A percentile compares a stretch with the other conserved stretches of the same genome.
phyloP scores from a whole-genome alignment of 2,113 vertebrate genomes.

The Setophaga kirtlandii region DNA sequence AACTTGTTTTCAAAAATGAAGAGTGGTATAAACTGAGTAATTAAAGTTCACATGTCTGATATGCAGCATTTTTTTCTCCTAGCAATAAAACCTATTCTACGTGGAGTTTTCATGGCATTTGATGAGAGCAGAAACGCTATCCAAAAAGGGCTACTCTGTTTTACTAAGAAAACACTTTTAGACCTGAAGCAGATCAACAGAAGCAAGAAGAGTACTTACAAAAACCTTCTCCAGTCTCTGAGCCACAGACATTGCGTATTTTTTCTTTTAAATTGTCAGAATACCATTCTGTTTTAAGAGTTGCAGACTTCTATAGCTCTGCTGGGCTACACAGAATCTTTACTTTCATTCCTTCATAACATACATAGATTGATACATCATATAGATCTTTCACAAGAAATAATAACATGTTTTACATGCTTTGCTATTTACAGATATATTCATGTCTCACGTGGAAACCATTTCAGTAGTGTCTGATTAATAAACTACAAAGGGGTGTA shows the following conservation, averaged over 20 bases:
- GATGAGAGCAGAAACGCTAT: background rate
- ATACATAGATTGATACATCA: background rate
- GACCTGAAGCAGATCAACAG: background rate
- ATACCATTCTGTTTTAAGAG: background rate
- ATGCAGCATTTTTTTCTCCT: background rate
- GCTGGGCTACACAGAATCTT: background rate
- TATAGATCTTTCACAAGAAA: background rate
- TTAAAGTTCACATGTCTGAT: background rate
- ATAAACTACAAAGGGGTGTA: background rate
- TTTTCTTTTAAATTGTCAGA: background rate
- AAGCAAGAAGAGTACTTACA: background rate
- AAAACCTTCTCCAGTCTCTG: background rate
- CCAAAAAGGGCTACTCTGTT: background rate
- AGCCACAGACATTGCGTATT: background rate
- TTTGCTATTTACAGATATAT: background rate
- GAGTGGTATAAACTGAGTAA: background rate
- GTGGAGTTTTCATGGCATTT: background rate
- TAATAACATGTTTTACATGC: background rate
- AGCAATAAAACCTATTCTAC: background rate
- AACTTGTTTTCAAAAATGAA: background rate
- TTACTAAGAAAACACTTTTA: background rate
- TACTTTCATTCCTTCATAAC: background rate
- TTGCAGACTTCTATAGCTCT: background rate
- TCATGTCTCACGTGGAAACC: background rate
- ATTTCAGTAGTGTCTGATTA: background rate